Conservation (phyloP, 2,113 vertebrate genomes). For the Cyanoliseus patagonus region DNA sequence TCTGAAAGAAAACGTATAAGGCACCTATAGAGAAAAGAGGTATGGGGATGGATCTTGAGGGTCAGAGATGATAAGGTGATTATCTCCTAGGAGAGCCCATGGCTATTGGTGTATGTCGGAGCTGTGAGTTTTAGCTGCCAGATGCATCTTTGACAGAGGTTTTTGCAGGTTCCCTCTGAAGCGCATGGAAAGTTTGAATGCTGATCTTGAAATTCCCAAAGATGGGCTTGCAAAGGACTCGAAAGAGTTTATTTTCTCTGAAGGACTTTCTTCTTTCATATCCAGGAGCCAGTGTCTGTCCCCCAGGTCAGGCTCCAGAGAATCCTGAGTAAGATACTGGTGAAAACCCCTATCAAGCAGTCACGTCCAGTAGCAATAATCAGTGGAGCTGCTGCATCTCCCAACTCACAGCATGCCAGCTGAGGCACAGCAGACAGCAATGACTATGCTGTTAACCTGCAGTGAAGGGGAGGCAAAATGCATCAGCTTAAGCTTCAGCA, state of each 20-base stretch:
- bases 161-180: background rate
- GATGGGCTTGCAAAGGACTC: accelerated
- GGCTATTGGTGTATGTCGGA: background rate
- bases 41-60: background rate
- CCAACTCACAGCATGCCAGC: background rate
- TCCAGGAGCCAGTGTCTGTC: background rate
- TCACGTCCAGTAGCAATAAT: background rate
- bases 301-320: background rate
- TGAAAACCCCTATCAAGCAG: background rate
- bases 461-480: background rate
- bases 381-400: background rate
- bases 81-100: background rate
- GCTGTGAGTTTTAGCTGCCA: background rate
- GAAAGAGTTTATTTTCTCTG: background rate
- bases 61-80: background rate
- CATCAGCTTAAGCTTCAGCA: background rate
- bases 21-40: background rate
- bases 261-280: background rate
- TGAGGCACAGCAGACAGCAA: background rate
- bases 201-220: background rate
- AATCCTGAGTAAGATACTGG: background rate
- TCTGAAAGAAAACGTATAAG: background rate
- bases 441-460: background rate
- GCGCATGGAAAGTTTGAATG: background rate
- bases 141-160: background rate